Conservation (phyloP, 2,888 invertebrate genomes). For the Epinotia nisella region DNA sequence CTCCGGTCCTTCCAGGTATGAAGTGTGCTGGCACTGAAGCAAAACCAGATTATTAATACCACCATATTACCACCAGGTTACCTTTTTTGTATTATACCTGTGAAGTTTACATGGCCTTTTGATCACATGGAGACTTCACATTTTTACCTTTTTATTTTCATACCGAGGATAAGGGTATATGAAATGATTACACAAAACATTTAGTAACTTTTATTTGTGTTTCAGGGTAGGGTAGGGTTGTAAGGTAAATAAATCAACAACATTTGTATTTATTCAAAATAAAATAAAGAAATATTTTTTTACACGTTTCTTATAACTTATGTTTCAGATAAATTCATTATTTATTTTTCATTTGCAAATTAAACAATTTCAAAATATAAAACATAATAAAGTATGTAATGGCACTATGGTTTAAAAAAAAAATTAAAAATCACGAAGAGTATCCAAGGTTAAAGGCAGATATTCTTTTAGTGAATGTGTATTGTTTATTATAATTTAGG, state of each 20-base stretch:
- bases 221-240: conserved; percentile 38
- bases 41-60: conserved; percentile 49
- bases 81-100: conserved; percentile 39
- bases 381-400: conserved; percentile 59
- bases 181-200: conserved; percentile 31
- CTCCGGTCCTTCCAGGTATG: conserved; percentile 78
- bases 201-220: conserved; percentile 26
- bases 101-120: conserved; percentile 32
- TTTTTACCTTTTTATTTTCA: conserved; percentile 5
- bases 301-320: conserved; percentile 42
- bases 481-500: background rate
- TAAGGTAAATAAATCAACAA: conserved; percentile 49
- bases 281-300: conserved; percentile 26
- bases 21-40: conserved; percentile 79
- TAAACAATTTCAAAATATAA: conserved; percentile 6
- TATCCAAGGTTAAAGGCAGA: conserved; percentile 59
- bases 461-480: conserved; percentile 45
- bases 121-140: conserved; percentile 33
- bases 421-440: conserved; percentile 53
- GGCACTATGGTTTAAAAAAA: conserved; percentile 71
- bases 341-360: background rate
- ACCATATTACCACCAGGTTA: conserved; percentile 56
- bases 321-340: conserved; percentile 13
- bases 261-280: conserved; percentile 45
- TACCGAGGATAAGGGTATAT: conserved; percentile 4